Evolutionary conservation across 2,113 vertebrate species (phyloP), one percentile per base, ranked within the genome.

Genomic region (Nyctibius bracteatus): DNA sequence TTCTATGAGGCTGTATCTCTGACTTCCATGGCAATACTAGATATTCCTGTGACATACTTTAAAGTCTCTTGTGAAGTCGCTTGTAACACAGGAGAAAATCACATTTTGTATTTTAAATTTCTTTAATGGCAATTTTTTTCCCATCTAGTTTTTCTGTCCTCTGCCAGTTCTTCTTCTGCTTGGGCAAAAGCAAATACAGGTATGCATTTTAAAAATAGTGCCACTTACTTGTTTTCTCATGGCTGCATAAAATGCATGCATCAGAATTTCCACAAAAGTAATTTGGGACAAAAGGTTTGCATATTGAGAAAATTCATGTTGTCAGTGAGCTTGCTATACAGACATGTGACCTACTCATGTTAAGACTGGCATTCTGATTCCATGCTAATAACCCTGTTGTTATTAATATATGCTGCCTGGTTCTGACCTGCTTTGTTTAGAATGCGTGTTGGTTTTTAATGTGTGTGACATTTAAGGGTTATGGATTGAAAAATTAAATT

Each of bases 401-500:
- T 96, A 88, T 95, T 97, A 87, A 96, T 94, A 31, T 83, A 96
- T 82, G 81, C 92, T 82, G 27, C 80, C 28, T 73, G 33, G 3
- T 93, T 90, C 81, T 95, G 67, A 90, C 81, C 58, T 68, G 54
- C 95, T 94, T 97, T 95, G 88, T 92, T 96, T 96, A 92, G 66
- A 87, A 92, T 93, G 24, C 44, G 14, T 92, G 30, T 93, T 96
- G 63, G 51, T 86, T 96, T 97, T 87, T 92, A 91, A 92, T 96
- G 24, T 81, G 41, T 14, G 10, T 91, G 77, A 66, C 58, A 67
- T 85, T 49, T 91, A 90, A 96, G 57, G 52, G 55, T 86, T 96
- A 86, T 91, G 62, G 51, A 91, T 96, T 85, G 37, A 91, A 93
- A 85, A 88, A 96, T 67, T 95, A 94, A 90, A 79, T 72, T 96